Base-by-base conservation (phyloP, 2,797 vertebrate species). In the Tauraco hartlaubi region DNA sequence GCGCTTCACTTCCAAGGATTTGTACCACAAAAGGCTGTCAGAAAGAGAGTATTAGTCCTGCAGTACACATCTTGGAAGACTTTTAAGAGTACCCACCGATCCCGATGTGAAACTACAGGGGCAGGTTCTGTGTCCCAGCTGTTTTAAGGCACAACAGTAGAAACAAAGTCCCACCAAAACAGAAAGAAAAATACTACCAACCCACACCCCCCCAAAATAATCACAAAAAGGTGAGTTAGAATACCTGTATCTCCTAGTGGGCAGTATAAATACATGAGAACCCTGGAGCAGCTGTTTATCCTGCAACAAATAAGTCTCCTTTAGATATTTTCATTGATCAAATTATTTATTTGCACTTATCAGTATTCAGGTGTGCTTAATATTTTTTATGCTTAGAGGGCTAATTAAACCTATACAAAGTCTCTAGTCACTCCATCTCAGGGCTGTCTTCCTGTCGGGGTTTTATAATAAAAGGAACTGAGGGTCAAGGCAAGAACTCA, bases 401-500 rank as follows among this genome's bases (percentile, higher is more conserved):
- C 33, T 94, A 92, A 97, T 95, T 90, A 95, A 96, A 88, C 26
- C 23, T 63, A 54, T 56, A 49, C 37, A 56, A 77, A 90, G 9
- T 64, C 61, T 80, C 72, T 54, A 85, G 82, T 77, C 44, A 43
- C 49, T 92, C 64, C 29, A 17, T 91, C 68, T 92, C 78, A 83
- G 52, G 64, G 61, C 37, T 51, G 46, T 56, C 78, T 94, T 85
- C 73, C 58, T 83, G 35, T 35, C 35, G 35, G 35, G 35, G 35
- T 35, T 35, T 35, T 35, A 35, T 35, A 35, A 35, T 35, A 35
- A 35, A 35, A 35, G 35, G 35, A 35, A 35, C 35, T 35, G 35
- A 35, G 35, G 35, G 35, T 35, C 35, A 9, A 35, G 35, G 9
- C 35, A 35, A 35, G 35, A 35, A 35, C 35, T 35, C 35, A 35